Conservation (phyloP, 2,113 vertebrate genomes). For the Aldabrachelys gigantea region DNA sequence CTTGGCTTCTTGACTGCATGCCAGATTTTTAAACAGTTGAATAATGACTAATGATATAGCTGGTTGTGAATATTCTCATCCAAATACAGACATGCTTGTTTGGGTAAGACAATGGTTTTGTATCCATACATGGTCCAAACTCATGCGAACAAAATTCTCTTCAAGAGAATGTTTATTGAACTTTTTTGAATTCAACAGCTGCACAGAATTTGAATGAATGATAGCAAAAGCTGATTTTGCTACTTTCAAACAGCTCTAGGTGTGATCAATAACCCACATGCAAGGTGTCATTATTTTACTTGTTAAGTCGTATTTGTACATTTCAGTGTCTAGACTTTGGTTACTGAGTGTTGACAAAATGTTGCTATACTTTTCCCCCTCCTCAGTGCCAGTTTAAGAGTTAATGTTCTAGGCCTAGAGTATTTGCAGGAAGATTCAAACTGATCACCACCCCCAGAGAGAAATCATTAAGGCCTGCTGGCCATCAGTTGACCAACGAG, state of each 20-base stretch:
- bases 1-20: background rate
- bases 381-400: background rate
- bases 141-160: background rate
- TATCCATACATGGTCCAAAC: accelerated
- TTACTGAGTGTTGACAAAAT: background rate
- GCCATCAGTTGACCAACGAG: slow-evolving; percentile 66
- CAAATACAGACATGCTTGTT: background rate
- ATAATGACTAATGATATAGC: background rate
- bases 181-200: background rate
- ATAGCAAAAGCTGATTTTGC: background rate
- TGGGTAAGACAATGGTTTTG: background rate
- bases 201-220: background rate
- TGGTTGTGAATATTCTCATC: background rate
- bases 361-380: background rate
- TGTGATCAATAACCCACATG: slow-evolving; percentile 27
- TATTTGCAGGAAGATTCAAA: slow-evolving; percentile 68
- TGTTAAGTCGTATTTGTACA: background rate
- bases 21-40: background rate
- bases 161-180: background rate
- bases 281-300: background rate
- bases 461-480: slow-evolving; percentile 67
- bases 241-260: background rate
- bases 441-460: slow-evolving; percentile 69
- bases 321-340: slow-evolving; percentile 30
- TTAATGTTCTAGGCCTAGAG: slow-evolving; percentile 41